These are phyloP conservation scores for Enteromius fasciolatus DNA, from an alignment of 2,797 vertebrate genomes.

Conservation along the genomic window DNA sequence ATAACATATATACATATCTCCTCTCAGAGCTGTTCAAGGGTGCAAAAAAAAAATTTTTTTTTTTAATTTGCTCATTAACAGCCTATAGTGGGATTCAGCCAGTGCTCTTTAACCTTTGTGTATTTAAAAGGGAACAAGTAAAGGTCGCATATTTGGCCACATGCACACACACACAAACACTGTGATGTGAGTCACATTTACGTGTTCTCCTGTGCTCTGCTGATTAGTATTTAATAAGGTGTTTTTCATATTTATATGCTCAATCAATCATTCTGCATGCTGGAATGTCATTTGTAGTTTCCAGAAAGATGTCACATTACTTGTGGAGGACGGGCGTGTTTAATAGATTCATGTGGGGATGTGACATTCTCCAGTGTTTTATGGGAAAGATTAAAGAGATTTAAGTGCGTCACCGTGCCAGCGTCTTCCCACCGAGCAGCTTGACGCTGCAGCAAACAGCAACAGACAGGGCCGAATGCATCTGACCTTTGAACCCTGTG, in stretches of 20 bases:
- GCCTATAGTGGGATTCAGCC: slow-evolving; percentile 14
- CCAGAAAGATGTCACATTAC: slow-evolving; percentile 5
- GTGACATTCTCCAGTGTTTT: slow-evolving; percentile 26
- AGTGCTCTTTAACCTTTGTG: slow-evolving; percentile 24
- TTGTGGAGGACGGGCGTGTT: background rate
- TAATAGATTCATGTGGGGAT: slow-evolving; percentile 14
- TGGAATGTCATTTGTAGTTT: slow-evolving; percentile 3
- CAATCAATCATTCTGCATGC: background rate
- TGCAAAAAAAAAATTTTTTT: background rate
- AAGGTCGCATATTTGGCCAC: slow-evolving; percentile 6
- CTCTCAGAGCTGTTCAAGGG: background rate
- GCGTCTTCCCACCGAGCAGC: background rate
- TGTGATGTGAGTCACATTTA: background rate
- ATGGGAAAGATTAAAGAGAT: slow-evolving; percentile 30
- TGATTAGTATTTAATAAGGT: slow-evolving; percentile 22
- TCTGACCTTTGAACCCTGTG: slow-evolving; percentile 35
- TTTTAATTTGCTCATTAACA: background rate
- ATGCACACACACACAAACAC: background rate
- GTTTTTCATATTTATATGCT: slow-evolving; percentile 10
- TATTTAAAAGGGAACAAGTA: slow-evolving; percentile 9
- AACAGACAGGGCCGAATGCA: background rate
- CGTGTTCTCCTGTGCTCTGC: slow-evolving; percentile 1
- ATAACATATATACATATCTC: background rate
- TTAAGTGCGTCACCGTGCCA: slow-evolving; percentile 22
- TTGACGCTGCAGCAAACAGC: slow-evolving; percentile 19